phyloP scores from a whole-genome alignment of 2,797 vertebrate genomes.

The Anguilla anguilla region DNA sequence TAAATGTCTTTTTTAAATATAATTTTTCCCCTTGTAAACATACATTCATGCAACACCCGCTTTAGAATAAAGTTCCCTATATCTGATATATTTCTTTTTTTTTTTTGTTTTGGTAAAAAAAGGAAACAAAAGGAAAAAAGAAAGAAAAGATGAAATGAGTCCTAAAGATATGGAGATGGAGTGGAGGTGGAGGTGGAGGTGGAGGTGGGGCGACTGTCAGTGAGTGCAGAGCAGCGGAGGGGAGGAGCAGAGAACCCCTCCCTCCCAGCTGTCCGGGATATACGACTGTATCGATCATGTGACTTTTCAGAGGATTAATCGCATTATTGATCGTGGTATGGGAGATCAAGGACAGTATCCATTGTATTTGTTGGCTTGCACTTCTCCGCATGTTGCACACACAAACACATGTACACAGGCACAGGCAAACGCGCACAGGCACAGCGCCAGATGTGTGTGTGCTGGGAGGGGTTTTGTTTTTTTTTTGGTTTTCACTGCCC shows the following conservation, averaged over 20 bases:
- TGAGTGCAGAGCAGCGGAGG: conserved; percentile 37
- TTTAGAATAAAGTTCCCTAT: conserved; percentile 82
- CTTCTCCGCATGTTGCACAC: conserved; percentile 8
- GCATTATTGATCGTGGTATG: conserved; percentile 36
- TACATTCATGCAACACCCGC: conserved; percentile 87
- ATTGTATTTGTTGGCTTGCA: neutral
- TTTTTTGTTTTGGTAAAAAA: conserved; percentile 56
- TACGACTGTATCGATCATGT: neutral
- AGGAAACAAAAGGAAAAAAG: conserved; percentile 45
- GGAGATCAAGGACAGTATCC: neutral
- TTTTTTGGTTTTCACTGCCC: neutral
- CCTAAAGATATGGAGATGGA: conserved; percentile 52
- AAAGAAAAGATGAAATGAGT: conserved; percentile 47
- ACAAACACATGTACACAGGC: conserved; percentile 9
- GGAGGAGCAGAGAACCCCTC: neutral
- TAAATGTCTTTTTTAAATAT: conserved; percentile 60
- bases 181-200: conserved; percentile 9
- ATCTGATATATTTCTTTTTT: conserved; percentile 70
- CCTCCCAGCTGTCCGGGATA: neutral
- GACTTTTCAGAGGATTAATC: conserved; percentile 32
- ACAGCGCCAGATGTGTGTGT: neutral
- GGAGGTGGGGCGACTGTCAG: conserved; percentile 37
- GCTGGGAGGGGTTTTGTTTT: no score
- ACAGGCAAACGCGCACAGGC: neutral
- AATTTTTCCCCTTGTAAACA: conserved; percentile 80